These are phyloP conservation scores for Zygogramma bicolorata DNA, from an alignment of 2,888 invertebrate genomes.

Conservation along the genomic window DNA sequence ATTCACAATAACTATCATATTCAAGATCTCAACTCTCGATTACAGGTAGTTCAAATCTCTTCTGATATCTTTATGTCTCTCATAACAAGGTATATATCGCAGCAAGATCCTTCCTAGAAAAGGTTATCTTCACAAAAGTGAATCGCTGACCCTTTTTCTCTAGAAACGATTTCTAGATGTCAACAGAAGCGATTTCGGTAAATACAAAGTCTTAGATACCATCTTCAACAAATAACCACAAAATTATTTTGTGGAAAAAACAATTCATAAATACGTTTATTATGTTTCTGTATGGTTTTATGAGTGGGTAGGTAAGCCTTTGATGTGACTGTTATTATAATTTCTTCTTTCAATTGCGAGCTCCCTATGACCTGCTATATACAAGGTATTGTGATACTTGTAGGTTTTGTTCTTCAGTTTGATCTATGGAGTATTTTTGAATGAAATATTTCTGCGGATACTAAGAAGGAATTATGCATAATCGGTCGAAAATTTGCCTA, in stretches of 20 bases:
- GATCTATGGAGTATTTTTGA: too few species aligned
- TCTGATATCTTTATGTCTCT: neutral
- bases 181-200: slow-evolving; percentile 28
- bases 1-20: neutral
- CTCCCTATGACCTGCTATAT: neutral
- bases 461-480: too few species aligned
- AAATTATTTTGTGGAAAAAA: neutral
- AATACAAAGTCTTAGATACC: slow-evolving; percentile 19
- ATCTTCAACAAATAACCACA: slow-evolving; percentile 1
- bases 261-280: neutral
- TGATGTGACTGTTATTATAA: neutral
- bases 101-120: neutral
- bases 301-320: neutral
- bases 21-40: neutral
- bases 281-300: neutral
- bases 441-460: too few species aligned
- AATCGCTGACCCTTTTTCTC: neutral
- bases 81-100: neutral
- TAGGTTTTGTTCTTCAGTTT: too few species aligned
- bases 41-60: neutral
- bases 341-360: neutral
- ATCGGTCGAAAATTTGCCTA: too few species aligned
- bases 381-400: too few species aligned
- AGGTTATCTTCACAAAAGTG: neutral
- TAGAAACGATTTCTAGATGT: neutral